phyloP scores from a whole-genome alignment of 1,140 invertebrate genomes.

The Drosophila jambulina region DNA sequence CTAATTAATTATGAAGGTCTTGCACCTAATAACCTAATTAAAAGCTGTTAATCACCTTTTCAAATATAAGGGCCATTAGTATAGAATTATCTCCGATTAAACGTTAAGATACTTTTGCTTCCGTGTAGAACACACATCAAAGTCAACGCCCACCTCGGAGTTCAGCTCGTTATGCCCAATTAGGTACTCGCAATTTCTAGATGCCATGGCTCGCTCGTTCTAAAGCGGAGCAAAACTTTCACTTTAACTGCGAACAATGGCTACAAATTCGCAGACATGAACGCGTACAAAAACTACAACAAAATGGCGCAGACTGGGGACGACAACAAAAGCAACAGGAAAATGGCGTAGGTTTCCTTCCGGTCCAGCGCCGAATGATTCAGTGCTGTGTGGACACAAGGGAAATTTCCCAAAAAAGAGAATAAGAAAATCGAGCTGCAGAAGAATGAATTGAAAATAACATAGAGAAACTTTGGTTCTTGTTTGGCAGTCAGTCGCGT shows the following conservation, averaged over 20 bases:
- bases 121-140: slow-evolving; percentile 16
- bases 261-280: slow-evolving; percentile 61
- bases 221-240: slow-evolving; percentile 61
- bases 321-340: slow-evolving; percentile 19
- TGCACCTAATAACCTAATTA: too few species aligned
- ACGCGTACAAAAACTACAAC: slow-evolving; percentile 22
- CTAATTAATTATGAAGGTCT: too few species aligned
- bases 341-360: slow-evolving; percentile 70
- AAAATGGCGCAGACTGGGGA: slow-evolving; percentile 68
- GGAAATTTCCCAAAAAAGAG: neutral
- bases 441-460: slow-evolving; percentile 1
- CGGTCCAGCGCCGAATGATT: slow-evolving; percentile 58
- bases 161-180: slow-evolving; percentile 62
- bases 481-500: neutral
- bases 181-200: slow-evolving; percentile 52
- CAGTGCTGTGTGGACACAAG: slow-evolving; percentile 9
- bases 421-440: slow-evolving; percentile 1
- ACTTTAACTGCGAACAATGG: slow-evolving; percentile 64
- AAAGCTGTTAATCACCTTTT: too few species aligned
- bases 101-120: neutral
- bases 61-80: too few species aligned
- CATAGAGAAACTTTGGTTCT: slow-evolving; percentile 11
- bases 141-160: slow-evolving; percentile 42
- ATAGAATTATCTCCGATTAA: neutral
- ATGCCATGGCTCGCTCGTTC: slow-evolving; percentile 32